Evolutionary conservation across 1,140 invertebrate species (phyloP).

Genomic region (Saccostrea echinata): DNA sequence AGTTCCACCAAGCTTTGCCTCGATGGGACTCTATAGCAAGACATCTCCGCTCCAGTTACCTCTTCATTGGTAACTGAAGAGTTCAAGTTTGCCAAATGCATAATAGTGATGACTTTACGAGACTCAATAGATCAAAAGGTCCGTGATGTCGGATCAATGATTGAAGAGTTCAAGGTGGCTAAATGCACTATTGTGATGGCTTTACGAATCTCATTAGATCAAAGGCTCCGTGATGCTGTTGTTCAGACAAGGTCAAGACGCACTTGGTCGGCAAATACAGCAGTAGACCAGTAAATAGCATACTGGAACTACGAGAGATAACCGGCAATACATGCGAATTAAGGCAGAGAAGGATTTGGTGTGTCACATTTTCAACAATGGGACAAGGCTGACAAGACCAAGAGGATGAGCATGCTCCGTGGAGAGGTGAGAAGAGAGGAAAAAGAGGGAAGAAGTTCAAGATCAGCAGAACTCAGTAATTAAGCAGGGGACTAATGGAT

Average conservation of each 20-base stretch:
- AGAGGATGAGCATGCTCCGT: constrained; percentile 26
- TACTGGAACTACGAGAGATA: constrained; percentile 1
- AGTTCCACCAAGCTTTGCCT: constrained; percentile 46
- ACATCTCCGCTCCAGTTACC: constrained; percentile 14
- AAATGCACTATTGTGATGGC: constrained; percentile 30
- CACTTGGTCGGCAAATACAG: constrained; percentile 44
- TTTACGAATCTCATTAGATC: constrained; percentile 13
- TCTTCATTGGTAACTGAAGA: background rate
- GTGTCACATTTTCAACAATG: constrained; percentile 35
- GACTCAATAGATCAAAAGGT: constrained; percentile 4
- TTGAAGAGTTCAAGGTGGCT: constrained; percentile 40
- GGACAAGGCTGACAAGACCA: background rate
- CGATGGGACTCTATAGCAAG: constrained; percentile 42
- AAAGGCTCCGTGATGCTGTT: constrained; percentile 35
- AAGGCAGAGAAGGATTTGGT: background rate
- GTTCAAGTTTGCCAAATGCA: background rate
- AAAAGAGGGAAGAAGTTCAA: background rate
- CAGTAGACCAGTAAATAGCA: constrained; percentile 38
- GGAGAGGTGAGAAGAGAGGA: background rate
- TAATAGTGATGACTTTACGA: background rate
- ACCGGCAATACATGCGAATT: constrained; percentile 42
- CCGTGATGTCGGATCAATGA: constrained; percentile 39
- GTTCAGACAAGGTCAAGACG: constrained; percentile 48
- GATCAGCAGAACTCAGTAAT: background rate
- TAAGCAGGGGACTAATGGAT: background rate